phyloP scores from a whole-genome alignment of 2,888 invertebrate species.

The Eilema caniola region DNA sequence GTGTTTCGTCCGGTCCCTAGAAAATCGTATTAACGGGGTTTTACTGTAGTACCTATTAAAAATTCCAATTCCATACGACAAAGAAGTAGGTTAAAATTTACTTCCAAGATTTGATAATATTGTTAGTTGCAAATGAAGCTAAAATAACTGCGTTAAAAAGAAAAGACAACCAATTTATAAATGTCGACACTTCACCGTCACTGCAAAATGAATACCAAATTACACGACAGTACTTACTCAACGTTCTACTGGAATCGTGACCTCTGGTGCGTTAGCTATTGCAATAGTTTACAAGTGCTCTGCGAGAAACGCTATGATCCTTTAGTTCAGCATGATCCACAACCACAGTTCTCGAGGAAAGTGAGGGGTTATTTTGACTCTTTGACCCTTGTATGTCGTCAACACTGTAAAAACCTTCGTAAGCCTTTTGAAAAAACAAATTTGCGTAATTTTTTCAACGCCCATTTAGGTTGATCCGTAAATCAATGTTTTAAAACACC shows the following conservation, averaged over 20 bases:
- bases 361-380: background rate
- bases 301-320: background rate
- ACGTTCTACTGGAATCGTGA: slow-evolving; percentile 5
- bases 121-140: background rate
- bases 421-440: too few relatives aligned
- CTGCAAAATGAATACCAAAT: slow-evolving; percentile 7
- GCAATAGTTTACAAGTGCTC: slow-evolving; percentile 6
- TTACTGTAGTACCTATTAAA: too few relatives aligned
- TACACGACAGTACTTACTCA: slow-evolving; percentile 7
- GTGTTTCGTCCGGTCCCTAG: too few relatives aligned
- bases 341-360: background rate
- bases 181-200: slow-evolving; percentile 9
- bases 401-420: background rate
- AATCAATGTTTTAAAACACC: too few relatives aligned
- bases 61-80: background rate
- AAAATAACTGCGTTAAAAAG: background rate
- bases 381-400: background rate
- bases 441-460: too few relatives aligned
- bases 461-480: too few relatives aligned
- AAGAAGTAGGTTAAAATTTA: background rate
- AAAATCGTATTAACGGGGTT: too few relatives aligned
- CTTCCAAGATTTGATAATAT: background rate
- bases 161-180: slow-evolving; percentile 13
- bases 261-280: slow-evolving; percentile 8
- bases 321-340: background rate